Evolutionary conservation across 2,888 invertebrate genomes (phyloP), one percentile per base, ranked within the genome.

Genomic region (Xestia rhomboidea): DNA sequence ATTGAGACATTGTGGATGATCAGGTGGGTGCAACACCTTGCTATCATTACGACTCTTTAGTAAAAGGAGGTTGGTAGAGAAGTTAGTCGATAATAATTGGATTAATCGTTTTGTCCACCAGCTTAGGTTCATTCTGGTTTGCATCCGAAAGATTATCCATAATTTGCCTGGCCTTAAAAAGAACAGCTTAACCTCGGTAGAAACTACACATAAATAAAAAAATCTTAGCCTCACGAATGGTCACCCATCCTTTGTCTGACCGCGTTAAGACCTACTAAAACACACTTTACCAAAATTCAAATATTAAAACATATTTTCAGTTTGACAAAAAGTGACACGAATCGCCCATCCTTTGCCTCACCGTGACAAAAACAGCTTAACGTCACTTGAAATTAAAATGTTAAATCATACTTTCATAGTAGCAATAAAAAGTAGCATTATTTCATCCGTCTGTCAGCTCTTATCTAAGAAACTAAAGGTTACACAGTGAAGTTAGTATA

Each of bases 1-100:
- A 67, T 74, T 11, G 7, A 71, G 30, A 68, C 72, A n/a, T 73
- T 68, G 60, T 34, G 7, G 21, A 11, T 30, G 51, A 73, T 70
- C 79, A 69, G 71, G 57, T 74, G 73, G 62, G 6, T 27, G 15
- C 62, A 60, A 83, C 82, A 85, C 85, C 85, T 85, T 70, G 34
- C 3, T 81, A 73, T 64, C 0, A 60, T 73, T 7, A 60, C 27
- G 69, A 51, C 8, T 1, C 0, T 15, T 73, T 15, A 18, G 3
- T 1, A 0, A 30, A 44, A 15, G 15, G 5, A 21, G 38, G 2
- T 27, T 7, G n/a, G 34, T 41, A 67, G 74, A 54, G 2, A 49
- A 30, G 2, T 1, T n/a, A 24, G 27, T 5, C 13, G 3, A 0
- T 27, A 24, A 10, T 34, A 27, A 68, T n/a, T 63, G 2, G 7